Base-by-base conservation (phyloP, 1,140 invertebrate genomes). In the Rhopalosiphum maidis region DNA sequence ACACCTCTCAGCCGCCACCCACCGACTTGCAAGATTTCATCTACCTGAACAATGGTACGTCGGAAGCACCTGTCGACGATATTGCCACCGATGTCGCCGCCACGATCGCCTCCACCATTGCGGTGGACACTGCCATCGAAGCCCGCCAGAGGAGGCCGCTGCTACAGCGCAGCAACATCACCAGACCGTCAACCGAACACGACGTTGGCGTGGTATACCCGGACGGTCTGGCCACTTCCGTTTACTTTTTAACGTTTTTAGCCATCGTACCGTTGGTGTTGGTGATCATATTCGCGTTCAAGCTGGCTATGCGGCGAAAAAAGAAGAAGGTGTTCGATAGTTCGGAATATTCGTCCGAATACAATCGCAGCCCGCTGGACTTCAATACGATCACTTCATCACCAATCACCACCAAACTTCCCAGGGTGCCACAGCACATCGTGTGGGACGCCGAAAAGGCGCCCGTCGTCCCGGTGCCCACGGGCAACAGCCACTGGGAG, bases 401-500 rank as follows among this genome's bases (percentile, higher is more conserved):
- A 87, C 95, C 96, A 91, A 95, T 96, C 43, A 96, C 96, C 90
- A 95, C 96, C 37, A 96, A 96, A 94, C 94, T 96, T 86, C 96
- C 96, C 85, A 95, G 96, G 94, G 95, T 96, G 95, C 96, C 96
- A 86, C 95, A 96, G 94, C 95, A 96, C 94, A 95, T 96, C 92
- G 95, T 95, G 91, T 93, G 94, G 94, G 94, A 94, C 25, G 91
- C 86, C 1, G 94, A 94, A 41, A 94, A 94, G 55, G 93, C 68
- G 35, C 22, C n/a, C 96, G 25, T 95, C 96, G 89, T 96, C 46
- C 95, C 95, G 21, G 96, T 96, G 94, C 96, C 96, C 30, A 95
- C 96, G 89, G 95, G 96, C 43, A 94, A 93, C 35, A 91, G 92
- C 43, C 96, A 96, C 94, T 98, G 97, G 97, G 97, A 98, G 94